Percentiles rank a stretch among this genome's conserved stretches.
Evolutionary conservation across 1,140 invertebrate species (phyloP).

Genomic region (Sitophilus oryzae): DNA sequence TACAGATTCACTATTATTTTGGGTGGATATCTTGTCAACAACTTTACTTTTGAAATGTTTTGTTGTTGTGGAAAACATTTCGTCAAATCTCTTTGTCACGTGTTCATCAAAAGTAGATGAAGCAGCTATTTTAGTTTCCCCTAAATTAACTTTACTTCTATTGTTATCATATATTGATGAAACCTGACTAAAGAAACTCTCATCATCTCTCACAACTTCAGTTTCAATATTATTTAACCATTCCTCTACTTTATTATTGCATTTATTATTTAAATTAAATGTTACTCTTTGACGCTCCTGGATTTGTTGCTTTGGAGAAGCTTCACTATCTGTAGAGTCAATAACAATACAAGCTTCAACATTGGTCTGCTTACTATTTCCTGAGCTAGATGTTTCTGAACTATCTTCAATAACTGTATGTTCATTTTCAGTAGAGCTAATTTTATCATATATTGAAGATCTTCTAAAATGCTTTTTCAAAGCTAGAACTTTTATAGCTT

Average conservation of each 20-base stretch:
- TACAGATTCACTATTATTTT: background rate
- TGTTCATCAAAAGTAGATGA: constrained; percentile 32
- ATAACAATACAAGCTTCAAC: constrained; percentile 6
- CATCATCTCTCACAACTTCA: constrained; percentile 9
- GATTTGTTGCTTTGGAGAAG: background rate
- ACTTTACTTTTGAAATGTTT: background rate
- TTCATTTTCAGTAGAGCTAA: constrained; percentile 16
- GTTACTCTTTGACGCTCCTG: background rate
- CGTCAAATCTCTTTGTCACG: constrained; percentile 31
- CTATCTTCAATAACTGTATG: constrained; percentile 19
- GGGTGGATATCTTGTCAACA: background rate
- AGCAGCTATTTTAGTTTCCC: constrained; percentile 20
- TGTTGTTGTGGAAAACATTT: constrained; percentile 26
- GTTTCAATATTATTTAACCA: constrained; percentile 29
- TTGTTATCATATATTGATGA: constrained; percentile 30
- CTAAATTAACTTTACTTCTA: constrained; percentile 5
- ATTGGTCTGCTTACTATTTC: constrained; percentile 13
- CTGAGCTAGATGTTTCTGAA: constrained; percentile 7
- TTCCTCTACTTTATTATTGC: constrained; percentile 14
- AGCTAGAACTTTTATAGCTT: constrained; percentile 31
- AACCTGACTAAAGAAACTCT: constrained; percentile 30
- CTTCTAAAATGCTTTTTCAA: constrained; percentile 33
- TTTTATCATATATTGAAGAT: constrained; percentile 31
- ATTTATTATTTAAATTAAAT: background rate
- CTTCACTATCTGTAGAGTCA: constrained; percentile 9